These are phyloP conservation scores for Pyrgus malvae DNA, from an alignment of 2,888 invertebrate species.

Conservation along the genomic window DNA sequence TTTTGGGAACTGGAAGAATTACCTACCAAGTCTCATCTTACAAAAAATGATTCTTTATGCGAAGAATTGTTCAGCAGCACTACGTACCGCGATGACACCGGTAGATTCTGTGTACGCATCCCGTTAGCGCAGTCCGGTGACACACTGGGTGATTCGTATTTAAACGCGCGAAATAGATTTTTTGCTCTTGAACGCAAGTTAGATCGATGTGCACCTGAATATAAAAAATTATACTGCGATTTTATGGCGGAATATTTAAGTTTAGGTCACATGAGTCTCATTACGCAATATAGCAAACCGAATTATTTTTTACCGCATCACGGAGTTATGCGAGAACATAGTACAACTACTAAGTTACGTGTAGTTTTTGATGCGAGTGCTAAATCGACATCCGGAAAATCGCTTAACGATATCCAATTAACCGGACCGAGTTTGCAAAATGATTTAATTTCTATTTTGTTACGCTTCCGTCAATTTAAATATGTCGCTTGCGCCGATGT, in stretches of 20 bases:
- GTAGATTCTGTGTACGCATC: slow-evolving; percentile 32
- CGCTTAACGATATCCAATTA: slow-evolving; percentile 33
- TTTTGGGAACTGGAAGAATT: slow-evolving; percentile 35
- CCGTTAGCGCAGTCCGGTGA: slow-evolving; percentile 12
- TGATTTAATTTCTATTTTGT: background rate
- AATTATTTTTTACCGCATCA: slow-evolving; percentile 35
- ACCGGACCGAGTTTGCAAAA: slow-evolving; percentile 35
- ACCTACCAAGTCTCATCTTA: background rate
- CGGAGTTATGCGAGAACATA: slow-evolving; percentile 34
- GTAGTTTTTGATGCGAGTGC: slow-evolving; percentile 40
- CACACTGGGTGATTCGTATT: background rate
- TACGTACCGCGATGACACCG: slow-evolving; percentile 23
- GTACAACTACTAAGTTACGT: slow-evolving; percentile 36
- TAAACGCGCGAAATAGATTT: background rate
- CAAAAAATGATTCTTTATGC: slow-evolving; percentile 27
- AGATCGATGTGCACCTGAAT: slow-evolving; percentile 24
- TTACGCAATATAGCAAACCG: background rate
- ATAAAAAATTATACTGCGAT: slow-evolving; percentile 33
- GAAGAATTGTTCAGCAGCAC: slow-evolving; percentile 29
- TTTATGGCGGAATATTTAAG: slow-evolving; percentile 38
- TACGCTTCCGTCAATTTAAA: background rate
- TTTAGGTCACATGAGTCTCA: slow-evolving; percentile 35
- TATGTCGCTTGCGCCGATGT: slow-evolving; percentile 37
- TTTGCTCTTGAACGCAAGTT: slow-evolving; percentile 30
- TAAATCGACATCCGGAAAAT: slow-evolving; percentile 24